Conservation (phyloP, 2,888 invertebrate species). For the Thyatira batis region DNA sequence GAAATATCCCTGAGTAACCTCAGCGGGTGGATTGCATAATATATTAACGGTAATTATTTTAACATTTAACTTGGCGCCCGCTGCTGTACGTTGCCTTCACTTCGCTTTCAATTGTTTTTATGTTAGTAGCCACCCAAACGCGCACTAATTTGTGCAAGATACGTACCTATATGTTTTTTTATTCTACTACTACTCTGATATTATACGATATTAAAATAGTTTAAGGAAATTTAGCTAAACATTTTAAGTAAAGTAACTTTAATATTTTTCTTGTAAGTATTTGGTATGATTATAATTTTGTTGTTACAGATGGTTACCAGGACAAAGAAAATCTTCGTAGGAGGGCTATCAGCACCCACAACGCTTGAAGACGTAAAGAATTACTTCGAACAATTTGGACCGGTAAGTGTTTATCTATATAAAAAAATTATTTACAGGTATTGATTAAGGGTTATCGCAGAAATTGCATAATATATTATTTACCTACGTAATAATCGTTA, state of each 20-base stretch:
- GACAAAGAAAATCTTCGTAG: slow-evolving; percentile 99
- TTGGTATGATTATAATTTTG: slow-evolving; percentile 22
- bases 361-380: slow-evolving; percentile 99
- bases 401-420: slow-evolving; percentile 88
- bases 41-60: slow-evolving; percentile 72
- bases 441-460: too few relatives aligned
- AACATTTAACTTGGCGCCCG: slow-evolving; percentile 46
- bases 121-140: slow-evolving; percentile 37
- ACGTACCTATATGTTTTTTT: too few relatives aligned
- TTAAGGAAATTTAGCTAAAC: too few relatives aligned
- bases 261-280: too few relatives aligned
- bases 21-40: slow-evolving; percentile 65
- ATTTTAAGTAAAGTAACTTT: too few relatives aligned
- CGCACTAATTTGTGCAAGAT: slow-evolving; percentile 14
- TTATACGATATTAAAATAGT: too few relatives aligned
- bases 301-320: slow-evolving; percentile 98
- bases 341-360: slow-evolving; percentile 99
- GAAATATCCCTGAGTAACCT: slow-evolving; percentile 53
- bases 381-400: slow-evolving; percentile 99
- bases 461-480: slow-evolving; percentile 5
- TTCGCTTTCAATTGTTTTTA: slow-evolving; percentile 51
- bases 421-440: too few relatives aligned
- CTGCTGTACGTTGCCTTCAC: slow-evolving; percentile 34
- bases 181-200: too few relatives aligned
- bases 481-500: slow-evolving; percentile 10